Evolutionary conservation across 2,797 vertebrate genomes (phyloP).

Genomic region (Aphelocoma californica): DNA sequence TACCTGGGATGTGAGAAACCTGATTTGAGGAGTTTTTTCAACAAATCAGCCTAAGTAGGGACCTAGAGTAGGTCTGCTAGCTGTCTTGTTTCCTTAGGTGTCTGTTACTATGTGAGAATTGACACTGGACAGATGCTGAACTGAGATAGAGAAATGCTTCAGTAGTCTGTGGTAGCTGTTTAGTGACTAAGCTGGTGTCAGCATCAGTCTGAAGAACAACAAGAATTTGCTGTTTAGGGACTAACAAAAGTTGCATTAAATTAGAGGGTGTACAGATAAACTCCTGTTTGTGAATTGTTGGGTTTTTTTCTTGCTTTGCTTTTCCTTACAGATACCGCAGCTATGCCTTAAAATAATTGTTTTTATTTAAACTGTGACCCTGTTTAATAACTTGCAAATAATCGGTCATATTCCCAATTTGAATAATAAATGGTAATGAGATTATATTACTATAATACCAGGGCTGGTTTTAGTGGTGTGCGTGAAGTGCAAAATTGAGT

Average conservation of each 20-base stretch:
- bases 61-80: background rate
- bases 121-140: background rate
- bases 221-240: background rate
- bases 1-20: background rate
- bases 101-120: background rate
- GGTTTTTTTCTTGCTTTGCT: background rate
- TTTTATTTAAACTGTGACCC: background rate
- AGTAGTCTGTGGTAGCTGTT: background rate
- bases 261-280: background rate
- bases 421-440: background rate
- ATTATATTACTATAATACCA: background rate
- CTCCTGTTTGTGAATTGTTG: background rate
- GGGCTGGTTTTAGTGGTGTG: background rate
- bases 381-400: background rate
- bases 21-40: background rate
- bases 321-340: background rate
- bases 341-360: background rate
- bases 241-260: background rate
- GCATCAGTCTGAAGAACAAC: background rate
- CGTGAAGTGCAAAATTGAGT: background rate
- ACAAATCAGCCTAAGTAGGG: background rate
- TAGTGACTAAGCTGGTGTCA: background rate
- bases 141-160: background rate
- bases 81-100: background rate
- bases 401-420: background rate